Evolutionary conservation across 2,113 vertebrate species (phyloP).

Genomic region (Trochalopteron elliotii): DNA sequence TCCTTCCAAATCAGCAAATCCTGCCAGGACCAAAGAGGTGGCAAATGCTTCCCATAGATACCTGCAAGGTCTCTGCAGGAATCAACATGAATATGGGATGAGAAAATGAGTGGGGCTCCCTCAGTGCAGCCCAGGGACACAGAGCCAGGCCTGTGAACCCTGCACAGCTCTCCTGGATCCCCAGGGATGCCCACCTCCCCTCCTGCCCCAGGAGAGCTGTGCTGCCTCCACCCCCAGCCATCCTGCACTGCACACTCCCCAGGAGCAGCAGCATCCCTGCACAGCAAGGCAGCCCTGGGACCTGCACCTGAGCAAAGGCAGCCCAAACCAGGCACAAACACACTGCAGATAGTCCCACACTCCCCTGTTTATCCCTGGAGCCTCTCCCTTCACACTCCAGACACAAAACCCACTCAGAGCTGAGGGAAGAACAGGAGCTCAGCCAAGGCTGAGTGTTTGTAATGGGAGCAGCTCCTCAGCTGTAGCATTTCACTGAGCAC

Average conservation of each 20-base stretch:
- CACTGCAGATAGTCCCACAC: background rate
- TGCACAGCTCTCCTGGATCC: background rate
- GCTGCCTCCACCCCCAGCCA: background rate
- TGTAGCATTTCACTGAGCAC: background rate
- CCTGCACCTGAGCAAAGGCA: background rate
- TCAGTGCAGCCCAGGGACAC: background rate
- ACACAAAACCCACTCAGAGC: slow-evolving; percentile 16
- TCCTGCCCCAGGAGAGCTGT: background rate
- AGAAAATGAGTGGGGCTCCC: background rate
- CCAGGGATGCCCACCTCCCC: background rate
- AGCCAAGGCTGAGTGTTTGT: background rate
- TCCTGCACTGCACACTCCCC: accelerated
- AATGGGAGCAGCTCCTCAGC: background rate
- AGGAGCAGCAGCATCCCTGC: background rate
- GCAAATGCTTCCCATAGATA: background rate
- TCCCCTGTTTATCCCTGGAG: background rate
- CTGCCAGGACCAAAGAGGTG: background rate
- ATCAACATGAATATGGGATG: background rate
- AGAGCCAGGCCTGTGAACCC: background rate
- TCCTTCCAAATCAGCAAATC: background rate
- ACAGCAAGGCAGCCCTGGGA: background rate
- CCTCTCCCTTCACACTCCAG: slow-evolving; percentile 15
- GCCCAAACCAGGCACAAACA: background rate
- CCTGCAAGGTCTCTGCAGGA: background rate
- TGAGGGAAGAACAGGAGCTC: background rate